Percentiles rank a stretch among this genome's conserved stretches.
Conservation (phyloP, 2,797 vertebrate genomes). For the Capromys pilorides region DNA sequence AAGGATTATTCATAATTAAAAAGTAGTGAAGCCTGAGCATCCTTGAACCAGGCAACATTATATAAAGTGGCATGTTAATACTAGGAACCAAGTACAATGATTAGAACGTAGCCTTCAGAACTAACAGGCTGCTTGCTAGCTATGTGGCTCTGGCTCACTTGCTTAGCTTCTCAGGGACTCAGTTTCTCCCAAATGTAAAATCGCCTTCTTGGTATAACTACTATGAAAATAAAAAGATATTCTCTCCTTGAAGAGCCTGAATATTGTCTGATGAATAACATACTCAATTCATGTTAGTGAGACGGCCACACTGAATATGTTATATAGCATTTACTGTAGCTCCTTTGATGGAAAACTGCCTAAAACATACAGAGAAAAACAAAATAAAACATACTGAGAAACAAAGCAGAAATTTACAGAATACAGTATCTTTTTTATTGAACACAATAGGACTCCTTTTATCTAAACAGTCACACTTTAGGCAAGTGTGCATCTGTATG, state of each 20-base stretch:
- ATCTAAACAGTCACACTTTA: background rate
- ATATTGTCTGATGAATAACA: background rate
- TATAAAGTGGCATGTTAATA: background rate
- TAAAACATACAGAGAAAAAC: background rate
- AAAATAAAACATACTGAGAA: background rate
- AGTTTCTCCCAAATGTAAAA: background rate
- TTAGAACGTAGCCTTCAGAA: background rate
- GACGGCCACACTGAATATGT: background rate
- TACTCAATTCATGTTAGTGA: background rate
- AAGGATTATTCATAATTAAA: conserved; percentile 18
- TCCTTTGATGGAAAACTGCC: background rate
- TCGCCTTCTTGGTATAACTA: background rate
- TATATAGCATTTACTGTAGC: background rate
- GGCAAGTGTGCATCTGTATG: background rate
- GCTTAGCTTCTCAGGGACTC: background rate
- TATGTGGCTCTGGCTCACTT: background rate
- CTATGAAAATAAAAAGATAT: background rate
- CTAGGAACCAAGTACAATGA: background rate
- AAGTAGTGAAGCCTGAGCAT: background rate
- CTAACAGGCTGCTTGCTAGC: background rate
- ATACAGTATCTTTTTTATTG: background rate
- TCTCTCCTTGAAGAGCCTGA: conserved; percentile 2
- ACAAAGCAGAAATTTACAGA: background rate
- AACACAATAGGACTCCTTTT: background rate
- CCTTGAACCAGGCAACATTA: background rate